Base-by-base conservation (phyloP, 2,113 vertebrate species). In the Bubo scandiacus region DNA sequence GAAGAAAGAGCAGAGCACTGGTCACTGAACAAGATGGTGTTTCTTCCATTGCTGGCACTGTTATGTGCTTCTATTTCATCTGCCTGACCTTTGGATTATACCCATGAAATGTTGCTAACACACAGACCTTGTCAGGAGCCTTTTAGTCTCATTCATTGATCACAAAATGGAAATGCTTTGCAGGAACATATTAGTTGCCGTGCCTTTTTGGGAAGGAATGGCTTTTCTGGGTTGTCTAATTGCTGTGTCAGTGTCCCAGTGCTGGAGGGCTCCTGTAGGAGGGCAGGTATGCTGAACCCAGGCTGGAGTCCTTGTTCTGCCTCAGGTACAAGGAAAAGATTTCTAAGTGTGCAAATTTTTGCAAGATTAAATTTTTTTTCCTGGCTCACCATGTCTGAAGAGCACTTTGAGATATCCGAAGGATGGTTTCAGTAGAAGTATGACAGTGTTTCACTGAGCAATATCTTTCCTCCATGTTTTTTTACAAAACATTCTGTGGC, bases 11-110 rank as follows among this genome's bases (percentile, higher is more conserved):
- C 71, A 5, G 2, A 29, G 70, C 26, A 6, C 32, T 26, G 49
- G 29, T 47, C 43, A 25, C 6, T 29, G 75, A 32, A 23, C 9
- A 40, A 62, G 54, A 19, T 6, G 2, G n/a, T 0, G 0, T 42
- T 62, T 68, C 79, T 86, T 59, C 61, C 47, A 11, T 47, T 6
- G 12, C 81, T 91, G 90, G 9, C 71, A 36, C 49, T 45, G 52
- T 7, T 21, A 12, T 32, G 30, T 67, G 51, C 54, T 72, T 29
- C 67, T 78, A 1, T 42, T 58, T 32, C 66, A 40, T 21, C 66
- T 75, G 71, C 66, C 70, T 59, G 55, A 26, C 65, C 49, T 22
- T 34, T 57, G 81, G 45, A 10, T 34, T 38, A 26, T 25, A 29
- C 13, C 66, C n/a, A 7, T 21, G 62, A 49, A 51, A 29, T 5